These are phyloP conservation scores for Cheirogaleus medius DNA, from an alignment of 2,113 vertebrate species.

Conservation along the genomic window DNA sequence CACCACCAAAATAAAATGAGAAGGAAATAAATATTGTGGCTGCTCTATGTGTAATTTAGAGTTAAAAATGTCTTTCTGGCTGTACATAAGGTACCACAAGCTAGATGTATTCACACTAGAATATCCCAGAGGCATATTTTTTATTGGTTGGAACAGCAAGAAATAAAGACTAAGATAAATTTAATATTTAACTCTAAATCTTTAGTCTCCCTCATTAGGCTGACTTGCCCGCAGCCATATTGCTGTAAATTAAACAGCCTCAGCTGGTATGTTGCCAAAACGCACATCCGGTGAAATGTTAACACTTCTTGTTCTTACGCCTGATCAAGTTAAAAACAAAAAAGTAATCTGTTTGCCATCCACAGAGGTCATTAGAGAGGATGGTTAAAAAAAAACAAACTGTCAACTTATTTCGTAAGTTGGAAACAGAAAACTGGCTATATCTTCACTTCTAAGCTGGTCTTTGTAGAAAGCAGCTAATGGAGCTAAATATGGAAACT, in stretches of 20 bases:
- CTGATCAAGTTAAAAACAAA: constrained; percentile 39
- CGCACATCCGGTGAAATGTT: constrained; percentile 32
- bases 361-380: constrained; percentile 74
- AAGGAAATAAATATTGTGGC: background rate
- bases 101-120: background rate
- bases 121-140: constrained; percentile 38
- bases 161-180: constrained; percentile 68
- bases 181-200: constrained; percentile 63
- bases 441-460: background rate
- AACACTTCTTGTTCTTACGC: constrained; percentile 49
- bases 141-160: constrained; percentile 74
- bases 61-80: constrained; percentile 61
- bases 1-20: background rate
- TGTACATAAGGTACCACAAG: background rate
- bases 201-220: constrained; percentile 60
- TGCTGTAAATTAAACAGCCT: constrained; percentile 67
- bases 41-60: background rate
- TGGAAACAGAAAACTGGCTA: constrained; percentile 66
- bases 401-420: constrained; percentile 61
- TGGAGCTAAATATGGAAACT: background rate
- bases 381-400: constrained; percentile 48
- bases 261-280: constrained; percentile 47
- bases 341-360: constrained; percentile 55
- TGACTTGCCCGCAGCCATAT: constrained; percentile 53
- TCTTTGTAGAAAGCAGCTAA: background rate